Evolutionary conservation across 2,888 invertebrate species (phyloP), one percentile per base, ranked within the genome.

Genomic region (Cryptosula pallasiana): DNA sequence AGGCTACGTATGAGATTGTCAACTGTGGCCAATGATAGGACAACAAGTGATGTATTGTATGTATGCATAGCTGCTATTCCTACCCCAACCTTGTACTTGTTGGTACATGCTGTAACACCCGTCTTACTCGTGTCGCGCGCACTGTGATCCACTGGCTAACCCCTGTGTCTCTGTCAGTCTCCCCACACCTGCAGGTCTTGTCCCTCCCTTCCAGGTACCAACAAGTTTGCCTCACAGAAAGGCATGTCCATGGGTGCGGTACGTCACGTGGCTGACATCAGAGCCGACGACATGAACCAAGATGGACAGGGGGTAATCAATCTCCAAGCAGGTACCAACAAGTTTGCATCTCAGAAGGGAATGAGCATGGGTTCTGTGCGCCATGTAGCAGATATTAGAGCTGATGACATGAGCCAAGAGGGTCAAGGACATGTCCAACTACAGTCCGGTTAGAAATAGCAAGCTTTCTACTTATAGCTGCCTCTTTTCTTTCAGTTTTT

Each of bases 331-430:
- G 83, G 83, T 13, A 78, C 78, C 36, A 84, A 83, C 76, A 81
- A 83, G 73, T 78, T 77, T 63, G 83, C 81, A 23, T 79, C 79
- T 35, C 83, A 83, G 74, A 71, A 77, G 29, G 84, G 84, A 16
- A 84, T 84, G 83, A 71, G 77, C 36, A 79, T 82, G 74, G 84
- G 83, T 5, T 77, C 79, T 25, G 78, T 79, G 0, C 75, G 84
- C 45, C 82, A 83, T 74, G 79, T 79, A 13, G 77, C 82, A 36
- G 83, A 84, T 74, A 83, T 83, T 73, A 71, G 79, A 34, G 79
- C 80, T 27, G 83, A 82, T 72, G 81, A 82, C 32, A 76, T 78
- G 71, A 73, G 75, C 57, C 76, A 77, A 32, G 78, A 78, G 57
- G 80, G 81, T 5, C 78, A 80, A 1, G 78, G 77, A 1, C 75